Conservation (phyloP, 2,113 vertebrate species). For the Thalassoma bifasciatum region DNA sequence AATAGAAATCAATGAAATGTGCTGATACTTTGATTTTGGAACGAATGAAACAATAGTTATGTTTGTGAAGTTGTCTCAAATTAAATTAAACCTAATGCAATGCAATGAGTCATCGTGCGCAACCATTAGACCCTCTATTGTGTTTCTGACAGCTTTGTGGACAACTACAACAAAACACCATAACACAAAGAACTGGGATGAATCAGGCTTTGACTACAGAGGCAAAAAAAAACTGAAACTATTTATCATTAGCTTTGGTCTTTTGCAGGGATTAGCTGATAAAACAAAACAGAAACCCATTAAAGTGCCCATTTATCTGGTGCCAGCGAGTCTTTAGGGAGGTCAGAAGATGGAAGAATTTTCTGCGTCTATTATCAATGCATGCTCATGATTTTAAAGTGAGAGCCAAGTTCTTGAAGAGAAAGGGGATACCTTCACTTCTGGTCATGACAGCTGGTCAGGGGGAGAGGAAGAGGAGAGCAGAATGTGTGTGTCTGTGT, state of each 20-base stretch:
- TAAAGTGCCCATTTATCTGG: constrained; percentile 8
- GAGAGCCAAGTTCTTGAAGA: constrained; percentile 54
- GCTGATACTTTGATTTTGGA: too few species aligned
- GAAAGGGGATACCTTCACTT: constrained; percentile 77
- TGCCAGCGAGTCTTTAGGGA: background rate
- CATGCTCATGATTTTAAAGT: constrained; percentile 48
- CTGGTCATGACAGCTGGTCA: constrained; percentile 80
- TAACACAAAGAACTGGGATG: too few species aligned
- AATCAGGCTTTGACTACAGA: background rate
- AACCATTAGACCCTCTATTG: too few species aligned
- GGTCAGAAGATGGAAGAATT: constrained; percentile 11
- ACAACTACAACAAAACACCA: too few species aligned
- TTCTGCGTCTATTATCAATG: constrained; percentile 33
- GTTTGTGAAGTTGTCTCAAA: too few species aligned
- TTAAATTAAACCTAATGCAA: too few species aligned
- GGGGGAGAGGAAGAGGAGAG: constrained; percentile 39
- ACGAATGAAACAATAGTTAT: too few species aligned
- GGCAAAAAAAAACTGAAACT: background rate
- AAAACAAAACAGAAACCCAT: background rate
- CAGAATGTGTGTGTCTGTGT: constrained; percentile 29
- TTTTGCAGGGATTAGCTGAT: too few species aligned
- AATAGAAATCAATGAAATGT: too few species aligned
- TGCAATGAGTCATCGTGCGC: too few species aligned
- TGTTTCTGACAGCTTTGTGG: too few species aligned
- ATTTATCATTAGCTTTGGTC: background rate